Percentiles rank a stretch among this genome's conserved stretches.
Conservation (phyloP, 2,113 vertebrate species). For the Mastomys natalensis region DNA sequence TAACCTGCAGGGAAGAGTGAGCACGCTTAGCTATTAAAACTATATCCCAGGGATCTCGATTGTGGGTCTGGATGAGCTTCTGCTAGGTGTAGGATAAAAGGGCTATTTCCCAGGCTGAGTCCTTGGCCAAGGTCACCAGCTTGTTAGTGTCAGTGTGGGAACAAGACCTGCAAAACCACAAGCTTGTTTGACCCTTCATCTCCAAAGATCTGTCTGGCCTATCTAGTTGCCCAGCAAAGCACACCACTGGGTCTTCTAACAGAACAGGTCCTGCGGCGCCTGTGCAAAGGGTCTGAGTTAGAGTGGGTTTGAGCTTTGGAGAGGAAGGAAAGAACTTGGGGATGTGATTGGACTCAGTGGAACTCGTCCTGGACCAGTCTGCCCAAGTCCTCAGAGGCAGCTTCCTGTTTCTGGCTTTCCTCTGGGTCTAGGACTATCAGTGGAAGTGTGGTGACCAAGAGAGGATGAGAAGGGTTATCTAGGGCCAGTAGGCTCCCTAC, state of each 20-base stretch:
- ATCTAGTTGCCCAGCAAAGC: neutral
- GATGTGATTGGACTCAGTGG: constrained; percentile 55
- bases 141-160: neutral
- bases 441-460: neutral
- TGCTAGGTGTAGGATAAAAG: neutral
- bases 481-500: neutral
- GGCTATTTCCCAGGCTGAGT: neutral
- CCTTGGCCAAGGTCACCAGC: constrained; percentile 58
- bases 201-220: neutral
- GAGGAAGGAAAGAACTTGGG: constrained; percentile 43
- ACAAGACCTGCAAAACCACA: constrained; percentile 36
- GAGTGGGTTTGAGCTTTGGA: neutral
- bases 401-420: constrained; percentile 2
- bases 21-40: neutral
- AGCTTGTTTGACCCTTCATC: neutral
- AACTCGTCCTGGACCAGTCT: constrained; percentile 43
- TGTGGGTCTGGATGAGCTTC: neutral
- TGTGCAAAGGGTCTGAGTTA: neutral
- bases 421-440: neutral
- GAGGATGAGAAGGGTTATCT: neutral
- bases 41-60: neutral
- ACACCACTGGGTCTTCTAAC: neutral
- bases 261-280: neutral
- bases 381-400: constrained; percentile 17
- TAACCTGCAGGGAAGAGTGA: neutral